A percentile compares a stretch with the other conserved stretches of the same genome.
Conservation (phyloP, 2,888 invertebrate species). For the Chloromyia formosa region DNA sequence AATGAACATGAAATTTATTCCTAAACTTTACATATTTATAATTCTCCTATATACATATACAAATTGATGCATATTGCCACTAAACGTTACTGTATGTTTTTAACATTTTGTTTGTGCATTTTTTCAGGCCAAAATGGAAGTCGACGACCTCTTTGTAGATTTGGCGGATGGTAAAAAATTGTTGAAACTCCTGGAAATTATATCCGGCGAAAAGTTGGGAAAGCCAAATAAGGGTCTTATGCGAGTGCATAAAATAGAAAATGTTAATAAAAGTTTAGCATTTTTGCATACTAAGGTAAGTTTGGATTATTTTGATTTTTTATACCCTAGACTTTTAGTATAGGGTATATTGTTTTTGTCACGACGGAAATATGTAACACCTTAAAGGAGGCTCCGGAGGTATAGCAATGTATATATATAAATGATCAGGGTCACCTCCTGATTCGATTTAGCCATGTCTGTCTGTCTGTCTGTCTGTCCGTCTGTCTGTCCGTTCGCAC, state of each 20-base stretch:
- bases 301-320: slow-evolving; percentile 40
- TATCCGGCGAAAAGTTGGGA: slow-evolving; percentile 96
- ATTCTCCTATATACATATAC: too few relatives aligned
- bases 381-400: too few relatives aligned
- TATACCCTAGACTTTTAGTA: too few relatives aligned
- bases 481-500: too few relatives aligned
- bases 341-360: too few relatives aligned
- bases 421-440: too few relatives aligned
- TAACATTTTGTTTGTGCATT: slow-evolving; percentile 23
- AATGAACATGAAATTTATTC: too few relatives aligned
- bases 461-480: too few relatives aligned
- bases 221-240: slow-evolving; percentile 95
- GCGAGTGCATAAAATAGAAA: slow-evolving; percentile 99
- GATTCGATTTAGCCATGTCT: too few relatives aligned
- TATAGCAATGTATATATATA: too few relatives aligned
- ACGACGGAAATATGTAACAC: too few relatives aligned
- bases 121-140: slow-evolving; percentile 93
- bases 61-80: background rate
- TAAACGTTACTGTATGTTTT: background rate
- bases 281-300: slow-evolving; percentile 92
- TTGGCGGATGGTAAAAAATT: slow-evolving; percentile 94
- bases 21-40: too few relatives aligned
- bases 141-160: slow-evolving; percentile 96
- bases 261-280: slow-evolving; percentile 96
- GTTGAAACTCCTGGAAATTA: slow-evolving; percentile 94